Conservation (phyloP, 2,113 vertebrate genomes). For the Canis aureus region DNA sequence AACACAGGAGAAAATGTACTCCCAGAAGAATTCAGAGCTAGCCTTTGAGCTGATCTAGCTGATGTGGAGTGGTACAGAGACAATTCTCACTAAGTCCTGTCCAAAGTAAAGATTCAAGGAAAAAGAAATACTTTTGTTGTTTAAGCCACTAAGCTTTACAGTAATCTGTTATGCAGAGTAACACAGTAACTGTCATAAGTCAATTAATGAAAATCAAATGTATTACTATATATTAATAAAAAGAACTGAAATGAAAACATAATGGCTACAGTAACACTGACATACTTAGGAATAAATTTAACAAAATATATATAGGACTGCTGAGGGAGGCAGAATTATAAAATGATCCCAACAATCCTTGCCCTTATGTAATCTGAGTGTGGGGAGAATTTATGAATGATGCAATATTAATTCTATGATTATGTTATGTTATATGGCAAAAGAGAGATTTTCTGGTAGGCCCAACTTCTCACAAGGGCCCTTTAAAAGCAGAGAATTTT, state of each 20-base stretch:
- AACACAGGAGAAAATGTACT: background rate
- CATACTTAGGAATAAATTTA: background rate
- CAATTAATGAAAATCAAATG: background rate
- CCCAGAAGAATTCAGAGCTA: background rate
- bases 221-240: background rate
- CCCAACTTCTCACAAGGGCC: background rate
- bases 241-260: constrained; percentile 31
- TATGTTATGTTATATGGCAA: background rate
- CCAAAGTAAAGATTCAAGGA: background rate
- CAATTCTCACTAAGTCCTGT: background rate
- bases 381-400: background rate
- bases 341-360: background rate
- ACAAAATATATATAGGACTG: background rate
- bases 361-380: background rate
- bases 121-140: background rate
- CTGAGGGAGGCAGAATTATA: background rate
- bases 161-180: background rate
- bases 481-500: background rate
- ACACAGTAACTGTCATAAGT: background rate
- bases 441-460: background rate
- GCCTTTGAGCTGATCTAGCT: background rate
- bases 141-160: background rate
- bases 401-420: background rate
- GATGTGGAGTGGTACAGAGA: background rate
- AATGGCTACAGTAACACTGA: background rate